phyloP scores from a whole-genome alignment of 2,113 vertebrate genomes.

The Gambusia holbrooki region DNA sequence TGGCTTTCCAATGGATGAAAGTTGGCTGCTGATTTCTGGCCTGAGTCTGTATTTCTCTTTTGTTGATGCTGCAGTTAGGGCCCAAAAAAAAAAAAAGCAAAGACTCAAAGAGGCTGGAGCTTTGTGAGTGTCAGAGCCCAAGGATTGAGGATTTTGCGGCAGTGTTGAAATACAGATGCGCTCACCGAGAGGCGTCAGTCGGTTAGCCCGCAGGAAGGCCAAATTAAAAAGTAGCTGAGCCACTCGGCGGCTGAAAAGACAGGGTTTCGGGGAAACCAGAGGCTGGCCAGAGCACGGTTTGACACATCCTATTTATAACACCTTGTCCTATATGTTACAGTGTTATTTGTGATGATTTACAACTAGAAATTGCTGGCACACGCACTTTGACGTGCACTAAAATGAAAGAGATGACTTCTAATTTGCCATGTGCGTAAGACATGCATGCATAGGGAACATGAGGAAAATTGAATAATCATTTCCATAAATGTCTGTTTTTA shows the following conservation, averaged over 20 bases:
- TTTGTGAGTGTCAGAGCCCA: constrained; percentile 66
- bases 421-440: constrained; percentile 75
- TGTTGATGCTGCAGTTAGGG: constrained; percentile 84
- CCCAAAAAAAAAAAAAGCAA: constrained; percentile 76
- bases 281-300: constrained; percentile 77
- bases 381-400: constrained; percentile 53
- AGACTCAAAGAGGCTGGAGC: constrained; percentile 71
- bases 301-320: constrained; percentile 95
- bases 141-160: constrained; percentile 86
- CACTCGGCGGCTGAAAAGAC: constrained; percentile 80
- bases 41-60: constrained; percentile 73
- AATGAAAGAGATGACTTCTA: constrained; percentile 71
- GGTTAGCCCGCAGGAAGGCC: constrained; percentile 84
- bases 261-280: constrained; percentile 82
- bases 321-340: constrained; percentile 79
- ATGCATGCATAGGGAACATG: constrained; percentile 50
- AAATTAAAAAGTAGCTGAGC: constrained; percentile 92
- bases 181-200: constrained; percentile 89
- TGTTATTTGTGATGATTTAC: constrained; percentile 75
- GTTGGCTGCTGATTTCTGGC: constrained; percentile 74
- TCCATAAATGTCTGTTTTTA: constrained; percentile 73
- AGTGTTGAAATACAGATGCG: constrained; percentile 89
- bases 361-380: constrained; percentile 59
- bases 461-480: constrained; percentile 72
- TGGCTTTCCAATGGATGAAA: constrained; percentile 86